Evolutionary conservation across 2,888 invertebrate species (phyloP).

Genomic region (Minunthozetes semirufus): DNA sequence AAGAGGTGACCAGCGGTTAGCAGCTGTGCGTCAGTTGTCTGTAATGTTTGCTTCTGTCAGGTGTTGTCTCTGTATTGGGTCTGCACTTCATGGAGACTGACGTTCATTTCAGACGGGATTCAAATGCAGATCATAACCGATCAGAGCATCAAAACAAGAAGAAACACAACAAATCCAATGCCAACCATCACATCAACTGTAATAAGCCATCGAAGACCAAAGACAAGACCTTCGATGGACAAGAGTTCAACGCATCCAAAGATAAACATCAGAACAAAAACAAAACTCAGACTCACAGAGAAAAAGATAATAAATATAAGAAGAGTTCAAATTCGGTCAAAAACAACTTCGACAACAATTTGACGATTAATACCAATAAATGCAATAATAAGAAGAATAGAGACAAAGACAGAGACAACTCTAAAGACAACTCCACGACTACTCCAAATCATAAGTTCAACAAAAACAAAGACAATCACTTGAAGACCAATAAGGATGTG

Average conservation of each 20-base stretch:
- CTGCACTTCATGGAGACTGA: background rate
- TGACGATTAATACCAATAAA: background rate
- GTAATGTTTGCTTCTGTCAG: background rate
- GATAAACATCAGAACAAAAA: conserved; percentile 5
- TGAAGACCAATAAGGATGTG: background rate
- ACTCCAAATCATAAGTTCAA: background rate
- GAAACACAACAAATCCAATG: background rate
- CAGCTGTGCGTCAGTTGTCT: no score
- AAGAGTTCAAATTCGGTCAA: background rate
- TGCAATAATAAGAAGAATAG: background rate
- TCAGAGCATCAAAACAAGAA: background rate
- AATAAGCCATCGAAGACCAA: background rate
- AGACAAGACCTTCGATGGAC: background rate
- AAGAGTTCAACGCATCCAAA: background rate
- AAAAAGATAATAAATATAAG: background rate
- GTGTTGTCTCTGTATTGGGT: background rate
- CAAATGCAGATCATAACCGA: background rate
- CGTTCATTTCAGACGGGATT: background rate
- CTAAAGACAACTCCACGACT: background rate
- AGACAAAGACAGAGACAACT: background rate
- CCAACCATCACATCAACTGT: background rate
- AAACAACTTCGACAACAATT: background rate
- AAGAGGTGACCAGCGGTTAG: background rate
- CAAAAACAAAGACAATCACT: conserved; percentile 8
- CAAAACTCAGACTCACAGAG: background rate